Percentiles rank a stretch among this genome's conserved stretches.
Conservation (phyloP, 1,140 invertebrate genomes). For the Zaprionus africanus region DNA sequence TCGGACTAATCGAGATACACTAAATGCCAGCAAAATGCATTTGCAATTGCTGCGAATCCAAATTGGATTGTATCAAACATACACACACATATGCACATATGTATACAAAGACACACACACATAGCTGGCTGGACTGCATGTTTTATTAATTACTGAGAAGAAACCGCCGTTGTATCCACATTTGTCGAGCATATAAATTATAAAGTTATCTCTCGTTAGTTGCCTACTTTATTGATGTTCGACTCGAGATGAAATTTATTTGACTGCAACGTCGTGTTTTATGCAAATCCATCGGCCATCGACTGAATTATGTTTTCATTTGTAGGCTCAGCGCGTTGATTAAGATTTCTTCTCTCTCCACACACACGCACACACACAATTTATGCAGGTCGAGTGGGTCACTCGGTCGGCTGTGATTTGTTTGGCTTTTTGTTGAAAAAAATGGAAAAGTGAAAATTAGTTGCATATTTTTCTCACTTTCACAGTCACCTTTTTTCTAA, state of each 20-base stretch:
- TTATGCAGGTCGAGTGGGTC: slow-evolving; percentile 64
- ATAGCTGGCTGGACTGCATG: neutral
- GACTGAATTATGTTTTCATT: slow-evolving; percentile 80
- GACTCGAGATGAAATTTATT: slow-evolving; percentile 63
- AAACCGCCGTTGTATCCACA: slow-evolving; percentile 61
- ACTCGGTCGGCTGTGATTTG: slow-evolving; percentile 42
- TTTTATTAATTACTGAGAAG: slow-evolving; percentile 59
- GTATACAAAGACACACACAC: no score
- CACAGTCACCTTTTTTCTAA: slow-evolving; percentile 26
- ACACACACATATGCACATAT: neutral
- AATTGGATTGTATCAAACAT: slow-evolving; percentile 1
- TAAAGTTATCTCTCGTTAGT: slow-evolving; percentile 61
- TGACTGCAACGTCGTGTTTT: slow-evolving; percentile 74
- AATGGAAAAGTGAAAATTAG: slow-evolving; percentile 69
- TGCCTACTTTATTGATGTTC: slow-evolving; percentile 37
- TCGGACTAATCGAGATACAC: slow-evolving; percentile 51
- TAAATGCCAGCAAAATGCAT: slow-evolving; percentile 56
- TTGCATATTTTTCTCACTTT: slow-evolving; percentile 74
- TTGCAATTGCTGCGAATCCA: slow-evolving; percentile 27
- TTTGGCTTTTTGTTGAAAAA: slow-evolving; percentile 42
- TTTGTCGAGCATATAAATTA: slow-evolving; percentile 75
- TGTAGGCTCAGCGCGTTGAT: slow-evolving; percentile 64
- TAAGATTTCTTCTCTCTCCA: slow-evolving; percentile 55
- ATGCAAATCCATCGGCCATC: slow-evolving; percentile 68
- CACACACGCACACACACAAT: slow-evolving; percentile 16